These are phyloP conservation scores for Idaea biselata DNA, from an alignment of 2,888 invertebrate species.

Conservation along the genomic window DNA sequence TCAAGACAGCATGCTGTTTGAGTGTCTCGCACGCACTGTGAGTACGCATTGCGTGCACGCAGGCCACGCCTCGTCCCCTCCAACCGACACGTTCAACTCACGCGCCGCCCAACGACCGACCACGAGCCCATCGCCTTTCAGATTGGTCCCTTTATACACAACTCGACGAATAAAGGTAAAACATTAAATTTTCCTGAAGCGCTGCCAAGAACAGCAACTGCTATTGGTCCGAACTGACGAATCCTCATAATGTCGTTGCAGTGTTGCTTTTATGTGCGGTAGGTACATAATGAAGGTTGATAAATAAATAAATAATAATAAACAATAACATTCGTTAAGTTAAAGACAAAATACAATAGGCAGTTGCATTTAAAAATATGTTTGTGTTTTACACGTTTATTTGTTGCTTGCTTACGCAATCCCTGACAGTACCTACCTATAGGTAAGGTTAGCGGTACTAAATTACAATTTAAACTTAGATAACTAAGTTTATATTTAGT, in stretches of 20 bases:
- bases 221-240: constrained; percentile 48
- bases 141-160: constrained; percentile 67
- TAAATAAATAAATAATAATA: background rate
- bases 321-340: background rate
- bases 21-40: constrained; percentile 67
- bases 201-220: constrained; percentile 49
- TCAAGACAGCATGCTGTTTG: constrained; percentile 23
- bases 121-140: constrained; percentile 46
- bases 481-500: too few species aligned
- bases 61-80: constrained; percentile 54
- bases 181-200: constrained; percentile 51
- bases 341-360: background rate
- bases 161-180: constrained; percentile 58
- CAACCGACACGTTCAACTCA: constrained; percentile 40
- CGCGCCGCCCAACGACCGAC: constrained; percentile 57
- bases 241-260: constrained; percentile 8
- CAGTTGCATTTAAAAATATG: background rate
- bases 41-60: constrained; percentile 71
- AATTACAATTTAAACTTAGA: too few species aligned
- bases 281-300: background rate
- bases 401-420: background rate
- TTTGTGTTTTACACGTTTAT: background rate
- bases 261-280: background rate
- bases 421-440: too few species aligned
- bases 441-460: too few species aligned